Evolutionary conservation across 2,113 vertebrate genomes (phyloP).

Genomic region (Rafetus swinhoei): DNA sequence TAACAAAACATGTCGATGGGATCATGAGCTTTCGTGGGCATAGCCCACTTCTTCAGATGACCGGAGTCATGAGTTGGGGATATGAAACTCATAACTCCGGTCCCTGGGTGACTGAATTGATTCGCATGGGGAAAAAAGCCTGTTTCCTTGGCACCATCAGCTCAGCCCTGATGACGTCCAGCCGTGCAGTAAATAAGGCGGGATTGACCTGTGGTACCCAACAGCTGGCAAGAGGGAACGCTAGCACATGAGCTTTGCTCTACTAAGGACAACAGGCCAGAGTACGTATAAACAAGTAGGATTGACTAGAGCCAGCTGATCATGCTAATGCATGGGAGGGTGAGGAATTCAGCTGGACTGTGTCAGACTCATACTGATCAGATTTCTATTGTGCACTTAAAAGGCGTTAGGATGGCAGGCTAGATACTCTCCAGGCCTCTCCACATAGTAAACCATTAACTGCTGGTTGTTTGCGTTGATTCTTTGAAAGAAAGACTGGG

Average conservation of each 20-base stretch:
- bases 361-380: neutral
- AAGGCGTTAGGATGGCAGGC: neutral
- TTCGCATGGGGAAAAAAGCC: neutral
- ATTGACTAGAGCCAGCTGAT: slow-evolving; percentile 18
- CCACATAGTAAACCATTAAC: slow-evolving; percentile 22
- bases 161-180: neutral
- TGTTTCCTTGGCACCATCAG: neutral
- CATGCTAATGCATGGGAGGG: neutral
- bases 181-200: neutral
- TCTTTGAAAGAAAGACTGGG: neutral
- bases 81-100: no score
- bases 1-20: no score
- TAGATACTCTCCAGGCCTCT: slow-evolving; percentile 12
- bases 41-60: no score
- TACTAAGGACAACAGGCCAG: neutral
- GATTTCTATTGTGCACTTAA: neutral
- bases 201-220: neutral
- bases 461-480: slow-evolving; percentile 24
- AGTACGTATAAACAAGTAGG: neutral
- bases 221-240: neutral
- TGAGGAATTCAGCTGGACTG: neutral
- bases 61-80: no score
- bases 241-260: neutral
- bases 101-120: neutral
- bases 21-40: no score